Evolutionary conservation across 2,113 vertebrate species (phyloP).

Genomic region (Lepus europaeus): DNA sequence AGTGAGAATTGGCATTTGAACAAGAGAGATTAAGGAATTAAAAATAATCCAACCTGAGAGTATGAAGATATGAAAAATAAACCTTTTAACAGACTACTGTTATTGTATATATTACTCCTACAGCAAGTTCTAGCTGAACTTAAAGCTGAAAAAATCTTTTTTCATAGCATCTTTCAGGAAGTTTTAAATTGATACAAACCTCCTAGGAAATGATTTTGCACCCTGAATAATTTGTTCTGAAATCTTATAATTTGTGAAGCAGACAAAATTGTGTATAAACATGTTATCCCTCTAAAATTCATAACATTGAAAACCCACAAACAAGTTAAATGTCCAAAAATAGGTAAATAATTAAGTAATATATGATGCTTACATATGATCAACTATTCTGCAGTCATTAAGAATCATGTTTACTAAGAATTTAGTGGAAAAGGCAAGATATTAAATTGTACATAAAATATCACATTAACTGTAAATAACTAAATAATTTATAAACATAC

Average conservation of each 20-base stretch:
- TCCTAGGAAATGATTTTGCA: constrained; percentile 15
- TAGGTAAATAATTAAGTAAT: constrained; percentile 34
- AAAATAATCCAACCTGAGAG: background rate
- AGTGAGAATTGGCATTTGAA: background rate
- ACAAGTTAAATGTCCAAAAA: constrained; percentile 53
- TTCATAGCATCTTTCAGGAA: background rate
- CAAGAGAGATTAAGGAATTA: background rate
- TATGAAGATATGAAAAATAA: background rate
- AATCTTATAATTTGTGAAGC: constrained; percentile 53
- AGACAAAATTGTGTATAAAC: constrained; percentile 42
- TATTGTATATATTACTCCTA: background rate
- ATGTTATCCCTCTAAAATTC: background rate
- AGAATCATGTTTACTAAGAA: constrained; percentile 13
- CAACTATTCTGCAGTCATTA: background rate
- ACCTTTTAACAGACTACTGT: background rate
- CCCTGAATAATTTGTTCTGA: constrained; percentile 51
- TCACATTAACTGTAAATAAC: background rate
- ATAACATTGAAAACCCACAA: constrained; percentile 15
- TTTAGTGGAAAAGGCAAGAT: background rate
- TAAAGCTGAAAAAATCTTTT: constrained; percentile 42
- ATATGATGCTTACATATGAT: background rate
- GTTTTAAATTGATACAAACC: constrained; percentile 28
- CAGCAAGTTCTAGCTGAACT: constrained; percentile 12
- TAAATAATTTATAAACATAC: background rate
- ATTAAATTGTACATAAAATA: constrained; percentile 16